Conservation (phyloP, 2,113 vertebrate genomes). For the Perca schrenkii region DNA sequence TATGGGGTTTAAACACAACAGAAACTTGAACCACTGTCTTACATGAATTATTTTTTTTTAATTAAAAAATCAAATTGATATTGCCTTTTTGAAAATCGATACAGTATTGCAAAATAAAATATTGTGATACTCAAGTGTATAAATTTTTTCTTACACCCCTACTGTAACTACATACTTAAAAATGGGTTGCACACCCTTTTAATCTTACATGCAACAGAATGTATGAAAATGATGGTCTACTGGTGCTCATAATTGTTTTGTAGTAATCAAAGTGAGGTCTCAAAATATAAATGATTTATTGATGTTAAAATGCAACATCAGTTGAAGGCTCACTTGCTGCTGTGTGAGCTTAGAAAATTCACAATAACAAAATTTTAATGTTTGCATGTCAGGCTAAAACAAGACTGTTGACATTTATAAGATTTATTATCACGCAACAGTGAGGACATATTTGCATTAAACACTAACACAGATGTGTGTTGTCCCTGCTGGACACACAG, state of each 20-base stretch:
- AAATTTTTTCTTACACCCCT: too few relatives aligned
- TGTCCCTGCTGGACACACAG: slow-evolving; percentile 62
- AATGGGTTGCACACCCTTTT: neutral
- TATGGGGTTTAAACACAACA: too few relatives aligned
- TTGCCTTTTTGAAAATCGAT: too few relatives aligned
- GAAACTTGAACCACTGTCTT: too few relatives aligned
- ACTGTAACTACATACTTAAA: neutral
- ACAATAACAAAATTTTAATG: slow-evolving; percentile 30
- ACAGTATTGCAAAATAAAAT: too few relatives aligned
- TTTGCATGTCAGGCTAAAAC: slow-evolving; percentile 23
- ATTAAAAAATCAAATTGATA: too few relatives aligned
- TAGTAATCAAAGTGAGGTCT: neutral
- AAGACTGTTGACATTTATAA: slow-evolving; percentile 33
- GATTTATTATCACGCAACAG: slow-evolving; percentile 56
- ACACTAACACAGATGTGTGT: slow-evolving; percentile 75
- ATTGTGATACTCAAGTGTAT: too few relatives aligned
- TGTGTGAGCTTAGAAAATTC: slow-evolving; percentile 32
- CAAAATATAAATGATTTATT: neutral
- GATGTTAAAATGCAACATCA: neutral
- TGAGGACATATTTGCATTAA: slow-evolving; percentile 56
- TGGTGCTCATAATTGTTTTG: neutral
- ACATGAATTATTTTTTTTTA: too few relatives aligned
- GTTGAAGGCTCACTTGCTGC: neutral
- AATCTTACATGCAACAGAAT: neutral
- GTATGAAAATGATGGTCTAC: neutral